Evolutionary conservation across 2,888 invertebrate species (phyloP), one percentile per base, ranked within the genome.

Genomic region (Athalia cordata): DNA sequence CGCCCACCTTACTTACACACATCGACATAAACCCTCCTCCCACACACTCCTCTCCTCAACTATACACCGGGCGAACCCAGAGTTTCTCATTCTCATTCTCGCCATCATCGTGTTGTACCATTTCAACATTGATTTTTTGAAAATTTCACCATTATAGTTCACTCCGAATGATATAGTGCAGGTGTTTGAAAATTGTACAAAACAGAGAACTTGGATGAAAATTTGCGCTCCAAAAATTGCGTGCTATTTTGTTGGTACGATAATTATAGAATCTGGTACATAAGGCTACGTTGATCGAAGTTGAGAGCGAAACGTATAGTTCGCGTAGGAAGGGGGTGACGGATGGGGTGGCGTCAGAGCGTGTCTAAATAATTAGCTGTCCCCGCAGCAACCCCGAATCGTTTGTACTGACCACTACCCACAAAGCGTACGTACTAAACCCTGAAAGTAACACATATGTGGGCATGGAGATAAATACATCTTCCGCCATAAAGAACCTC

Each of bases 291-390:
- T 4, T 11, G n/a, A n/a, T n/a, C 55, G n/a, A 55, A 55, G 55
- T 55, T 55, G 74, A 47, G 72, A 49, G 72, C 43, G 74, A 50
- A 59, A 59, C 13, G 66, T 55, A 47, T n/a, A 49, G 66, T 61
- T 80, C 45, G 29, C 29, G 29, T 29, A 29, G 29, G 29, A 66
- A 81, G 85, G 83, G 83, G 82, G 87, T 88, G 89, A 89, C 88
- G 87, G 88, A 89, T 88, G 87, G 88, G 87, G 85, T 87, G 87
- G 88, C 87, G 86, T 89, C 88, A 88, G 85, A 87, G 87, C 89
- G 89, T 89, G 87, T 89, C 89, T 89, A 89, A 89, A 89, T 89
- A 89, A 89, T 89, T 89, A 89, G 89, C 89, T 89, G 89, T 89
- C 89, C 88, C 87, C 86, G 85, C 87, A 83, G 84, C 86, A 86